Conservation (phyloP, 2,888 invertebrate species). For the Eumerus sabulonum region DNA sequence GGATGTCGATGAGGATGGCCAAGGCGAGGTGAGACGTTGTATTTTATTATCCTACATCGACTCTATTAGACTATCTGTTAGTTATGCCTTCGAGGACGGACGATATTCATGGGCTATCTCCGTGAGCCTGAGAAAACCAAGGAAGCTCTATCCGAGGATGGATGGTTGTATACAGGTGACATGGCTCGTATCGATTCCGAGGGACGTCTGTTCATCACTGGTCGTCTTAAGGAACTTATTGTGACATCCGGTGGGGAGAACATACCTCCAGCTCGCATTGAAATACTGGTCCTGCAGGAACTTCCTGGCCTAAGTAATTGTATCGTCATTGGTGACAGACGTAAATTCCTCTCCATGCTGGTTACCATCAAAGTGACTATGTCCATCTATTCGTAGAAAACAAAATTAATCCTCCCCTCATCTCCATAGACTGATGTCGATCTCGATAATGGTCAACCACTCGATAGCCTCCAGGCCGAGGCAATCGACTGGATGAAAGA, state of each 20-base stretch:
- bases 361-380: conserved; percentile 87
- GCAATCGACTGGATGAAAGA: conserved; percentile 85
- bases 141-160: conserved; percentile 86
- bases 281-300: conserved; percentile 87
- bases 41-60: no score
- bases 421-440: conserved; percentile 83
- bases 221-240: conserved; percentile 88
- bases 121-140: conserved; percentile 84
- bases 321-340: conserved; percentile 91
- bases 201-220: conserved; percentile 87
- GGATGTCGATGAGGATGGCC: conserved; percentile 85
- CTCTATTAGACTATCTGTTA: conserved; percentile 33
- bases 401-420: background rate
- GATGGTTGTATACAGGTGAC: conserved; percentile 93
- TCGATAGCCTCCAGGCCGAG: conserved; percentile 84
- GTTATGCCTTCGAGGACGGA: conserved; percentile 89
- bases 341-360: conserved; percentile 91
- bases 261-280: conserved; percentile 91
- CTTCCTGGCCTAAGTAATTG: conserved; percentile 88
- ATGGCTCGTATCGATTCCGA: conserved; percentile 88
- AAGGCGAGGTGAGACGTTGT: conserved; percentile 86
- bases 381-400: conserved; percentile 9
- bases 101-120: conserved; percentile 95
- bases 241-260: conserved; percentile 98
- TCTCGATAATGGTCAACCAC: conserved; percentile 84